Percentiles rank a stretch among this genome's conserved stretches.
These are phyloP conservation scores for Hirtodrosophila duncani DNA, from an alignment of 2,888 invertebrate species.

Conservation along the genomic window DNA sequence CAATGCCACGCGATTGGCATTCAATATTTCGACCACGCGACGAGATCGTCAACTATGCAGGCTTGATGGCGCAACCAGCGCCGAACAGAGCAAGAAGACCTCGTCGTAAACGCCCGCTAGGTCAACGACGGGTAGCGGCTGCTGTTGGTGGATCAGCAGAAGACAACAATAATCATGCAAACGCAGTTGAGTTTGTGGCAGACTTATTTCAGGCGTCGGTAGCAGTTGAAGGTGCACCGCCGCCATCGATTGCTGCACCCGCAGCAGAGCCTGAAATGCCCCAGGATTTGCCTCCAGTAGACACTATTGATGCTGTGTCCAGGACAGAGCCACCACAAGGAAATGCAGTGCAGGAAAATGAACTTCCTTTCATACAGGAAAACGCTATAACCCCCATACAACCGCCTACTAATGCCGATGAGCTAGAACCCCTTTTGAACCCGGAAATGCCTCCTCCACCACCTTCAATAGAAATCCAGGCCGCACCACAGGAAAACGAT, in stretches of 20 bases:
- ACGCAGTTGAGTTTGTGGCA: constrained; percentile 21
- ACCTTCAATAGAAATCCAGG: too few species aligned
- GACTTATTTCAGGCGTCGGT: constrained; percentile 18
- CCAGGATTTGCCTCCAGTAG: too few species aligned
- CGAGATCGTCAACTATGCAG: constrained; percentile 3
- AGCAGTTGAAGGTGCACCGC: not conserved
- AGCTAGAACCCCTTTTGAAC: too few species aligned
- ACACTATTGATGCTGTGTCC: too few species aligned
- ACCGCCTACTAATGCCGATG: too few species aligned
- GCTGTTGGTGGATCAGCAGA: not conserved
- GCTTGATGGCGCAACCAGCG: not conserved
- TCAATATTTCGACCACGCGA: constrained; percentile 35
- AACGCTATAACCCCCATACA: too few species aligned
- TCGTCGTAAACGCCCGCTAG: not conserved
- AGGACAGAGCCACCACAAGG: too few species aligned
- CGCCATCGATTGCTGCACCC: not conserved
- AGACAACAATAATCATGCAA: constrained; percentile 18
- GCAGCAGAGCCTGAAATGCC: too few species aligned
- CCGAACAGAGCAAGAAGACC: not conserved
- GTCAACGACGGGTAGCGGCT: not conserved
- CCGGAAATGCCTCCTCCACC: too few species aligned
- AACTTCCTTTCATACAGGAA: too few species aligned
- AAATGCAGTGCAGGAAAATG: too few species aligned
- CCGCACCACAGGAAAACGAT: too few species aligned
- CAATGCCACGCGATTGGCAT: constrained; percentile 21